These are phyloP conservation scores for Syrphus vitripennis DNA, from an alignment of 2,888 invertebrate genomes.

Conservation along the genomic window DNA sequence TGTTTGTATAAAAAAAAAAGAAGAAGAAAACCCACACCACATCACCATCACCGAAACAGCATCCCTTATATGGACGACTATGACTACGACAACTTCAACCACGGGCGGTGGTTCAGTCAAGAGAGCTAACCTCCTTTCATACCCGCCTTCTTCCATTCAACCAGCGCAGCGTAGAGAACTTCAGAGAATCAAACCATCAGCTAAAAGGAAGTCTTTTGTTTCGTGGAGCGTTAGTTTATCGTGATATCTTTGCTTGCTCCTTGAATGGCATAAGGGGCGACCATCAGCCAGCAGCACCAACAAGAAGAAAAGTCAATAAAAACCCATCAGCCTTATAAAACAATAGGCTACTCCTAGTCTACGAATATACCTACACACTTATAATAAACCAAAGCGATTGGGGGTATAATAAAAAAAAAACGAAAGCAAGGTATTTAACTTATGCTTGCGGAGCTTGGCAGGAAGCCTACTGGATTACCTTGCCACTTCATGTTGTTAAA, in stretches of 20 bases:
- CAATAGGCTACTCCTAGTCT: constrained; percentile 56
- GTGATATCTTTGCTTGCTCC: constrained; percentile 45
- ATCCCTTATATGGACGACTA: constrained; percentile 62
- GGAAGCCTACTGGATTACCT: constrained; percentile 70
- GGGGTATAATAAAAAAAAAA: constrained; percentile 28
- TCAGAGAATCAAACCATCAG: neutral
- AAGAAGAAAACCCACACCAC: constrained; percentile 33
- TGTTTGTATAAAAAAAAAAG: neutral
- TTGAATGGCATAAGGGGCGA: constrained; percentile 2
- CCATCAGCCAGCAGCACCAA: no score
- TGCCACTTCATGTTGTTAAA: constrained; percentile 63
- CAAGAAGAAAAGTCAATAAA: constrained; percentile 67
- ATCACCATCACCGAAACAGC: constrained; percentile 36
- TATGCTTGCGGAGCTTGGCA: constrained; percentile 62
- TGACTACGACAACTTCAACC: neutral
- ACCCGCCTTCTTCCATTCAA: neutral
- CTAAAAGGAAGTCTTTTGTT: constrained; percentile 62
- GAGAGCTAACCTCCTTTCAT: constrained; percentile 1
- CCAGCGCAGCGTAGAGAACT: no score
- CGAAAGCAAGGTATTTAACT: constrained; percentile 56
- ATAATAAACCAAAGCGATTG: neutral
- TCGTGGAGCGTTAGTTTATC: constrained; percentile 69
- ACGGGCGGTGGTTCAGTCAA: constrained; percentile 51
- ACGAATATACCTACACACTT: neutral
- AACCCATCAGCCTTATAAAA: constrained; percentile 64